Conservation (phyloP, 2,797 vertebrate genomes). For the Otolemur crassicaudatus region DNA sequence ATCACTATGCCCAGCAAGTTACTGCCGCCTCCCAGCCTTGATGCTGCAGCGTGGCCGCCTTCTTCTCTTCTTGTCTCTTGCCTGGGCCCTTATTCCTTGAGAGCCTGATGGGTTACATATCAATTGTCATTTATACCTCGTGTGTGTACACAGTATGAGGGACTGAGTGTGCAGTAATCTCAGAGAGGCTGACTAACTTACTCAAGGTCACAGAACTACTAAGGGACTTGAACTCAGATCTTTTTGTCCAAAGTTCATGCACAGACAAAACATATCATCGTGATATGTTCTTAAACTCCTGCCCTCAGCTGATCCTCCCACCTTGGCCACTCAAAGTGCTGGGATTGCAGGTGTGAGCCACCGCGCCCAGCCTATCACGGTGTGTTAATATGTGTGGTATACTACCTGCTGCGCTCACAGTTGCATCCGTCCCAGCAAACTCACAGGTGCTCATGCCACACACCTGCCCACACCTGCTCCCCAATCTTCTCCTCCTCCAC, state of each 20-base stretch:
- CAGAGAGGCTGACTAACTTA: background rate
- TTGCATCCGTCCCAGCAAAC: background rate
- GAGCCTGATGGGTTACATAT: background rate
- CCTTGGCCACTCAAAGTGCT: background rate
- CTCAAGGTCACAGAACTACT: background rate
- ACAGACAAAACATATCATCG: too few species aligned
- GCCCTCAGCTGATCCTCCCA: background rate
- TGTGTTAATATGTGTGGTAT: background rate
- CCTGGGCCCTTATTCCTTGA: background rate
- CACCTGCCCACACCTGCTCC: background rate
- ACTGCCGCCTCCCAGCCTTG: background rate
- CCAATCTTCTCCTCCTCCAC: background rate
- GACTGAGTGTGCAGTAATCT: background rate
- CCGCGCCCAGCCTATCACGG: background rate
- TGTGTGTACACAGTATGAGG: background rate
- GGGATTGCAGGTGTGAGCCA: background rate
- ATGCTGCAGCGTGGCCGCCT: too few species aligned
- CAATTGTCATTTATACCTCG: background rate
- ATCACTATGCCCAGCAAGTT: background rate
- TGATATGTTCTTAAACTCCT: background rate
- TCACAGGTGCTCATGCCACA: fast-evolving
- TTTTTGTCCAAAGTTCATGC: background rate
- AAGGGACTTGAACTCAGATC: background rate
- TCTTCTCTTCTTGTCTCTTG: background rate
- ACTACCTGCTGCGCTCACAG: background rate